phyloP scores from a whole-genome alignment of 2,113 vertebrate species.

The Riparia riparia region DNA sequence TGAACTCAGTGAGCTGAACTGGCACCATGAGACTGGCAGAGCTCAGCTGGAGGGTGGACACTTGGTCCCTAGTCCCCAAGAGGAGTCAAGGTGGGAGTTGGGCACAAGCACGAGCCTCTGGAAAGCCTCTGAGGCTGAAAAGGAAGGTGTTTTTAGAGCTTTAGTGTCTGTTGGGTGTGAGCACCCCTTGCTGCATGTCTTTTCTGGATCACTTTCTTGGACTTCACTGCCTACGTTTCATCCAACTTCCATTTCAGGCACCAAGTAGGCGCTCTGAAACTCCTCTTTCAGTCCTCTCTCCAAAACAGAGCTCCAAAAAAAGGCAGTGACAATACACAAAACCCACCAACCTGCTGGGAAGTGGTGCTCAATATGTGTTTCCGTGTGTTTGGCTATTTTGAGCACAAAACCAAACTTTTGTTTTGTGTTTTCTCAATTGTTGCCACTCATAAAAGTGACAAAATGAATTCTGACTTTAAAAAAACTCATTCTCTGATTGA shows the following conservation, averaged over 20 bases:
- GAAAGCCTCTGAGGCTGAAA: not conserved
- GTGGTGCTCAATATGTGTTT: not conserved
- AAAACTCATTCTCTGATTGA: not conserved
- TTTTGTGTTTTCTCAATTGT: not conserved
- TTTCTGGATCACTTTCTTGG: slow-evolving; percentile 1
- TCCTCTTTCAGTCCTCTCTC: not conserved
- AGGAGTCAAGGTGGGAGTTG: not conserved
- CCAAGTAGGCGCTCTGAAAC: not conserved
- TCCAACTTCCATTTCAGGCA: slow-evolving; percentile 12
- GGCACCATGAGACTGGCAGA: fast-evolving
- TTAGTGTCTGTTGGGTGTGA: not conserved
- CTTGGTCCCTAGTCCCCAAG: fast-evolving
- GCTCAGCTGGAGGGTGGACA: not conserved
- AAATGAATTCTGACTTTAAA: not conserved
- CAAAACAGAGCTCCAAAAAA: not conserved
- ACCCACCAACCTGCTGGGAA: slow-evolving; percentile 31
- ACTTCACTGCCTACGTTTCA: not conserved
- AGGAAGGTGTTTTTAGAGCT: not conserved
- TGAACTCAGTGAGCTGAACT: not conserved
- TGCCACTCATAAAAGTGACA: not conserved
- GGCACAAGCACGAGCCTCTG: not conserved
- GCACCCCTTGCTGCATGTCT: not conserved
- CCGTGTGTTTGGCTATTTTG: not conserved
- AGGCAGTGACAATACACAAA: not conserved
- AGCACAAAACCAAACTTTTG: not conserved